Conservation (phyloP, 2,888 invertebrate species). For the Prosapia bicincta region DNA sequence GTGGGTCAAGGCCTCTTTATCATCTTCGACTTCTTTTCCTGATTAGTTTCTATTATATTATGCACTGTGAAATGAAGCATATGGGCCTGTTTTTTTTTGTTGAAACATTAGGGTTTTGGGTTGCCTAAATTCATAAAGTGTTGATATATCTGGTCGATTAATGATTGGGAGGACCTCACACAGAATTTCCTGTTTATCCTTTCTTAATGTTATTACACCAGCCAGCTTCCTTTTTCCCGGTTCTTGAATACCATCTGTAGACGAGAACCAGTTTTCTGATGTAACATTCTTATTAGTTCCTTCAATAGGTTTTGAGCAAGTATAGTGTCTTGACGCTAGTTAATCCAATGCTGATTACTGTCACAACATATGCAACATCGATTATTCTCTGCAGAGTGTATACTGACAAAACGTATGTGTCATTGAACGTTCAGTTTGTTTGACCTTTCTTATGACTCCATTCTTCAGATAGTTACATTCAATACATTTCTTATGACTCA, state of each 20-base stretch:
- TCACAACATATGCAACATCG: too few relatives aligned
- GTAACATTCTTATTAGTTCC: too few relatives aligned
- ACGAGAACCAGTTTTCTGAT: constrained; percentile 40
- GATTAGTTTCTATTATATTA: background rate
- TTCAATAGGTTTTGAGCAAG: too few relatives aligned
- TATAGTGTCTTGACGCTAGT: too few relatives aligned
- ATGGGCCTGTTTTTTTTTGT: constrained; percentile 32
- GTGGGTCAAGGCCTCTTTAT: background rate
- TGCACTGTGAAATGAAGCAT: background rate
- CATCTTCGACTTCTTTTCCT: too few relatives aligned
- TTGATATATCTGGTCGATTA: constrained; percentile 8
- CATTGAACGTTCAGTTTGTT: too few relatives aligned
- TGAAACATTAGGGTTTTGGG: constrained; percentile 29
- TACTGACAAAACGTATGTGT: too few relatives aligned
- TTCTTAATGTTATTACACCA: constrained; percentile 23
- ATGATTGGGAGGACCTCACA: constrained; percentile 27
- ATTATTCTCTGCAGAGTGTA: too few relatives aligned
- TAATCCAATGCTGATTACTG: too few relatives aligned
- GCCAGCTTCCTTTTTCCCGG: constrained; percentile 21
- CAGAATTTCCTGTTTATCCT: constrained; percentile 29
- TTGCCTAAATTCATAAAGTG: constrained; percentile 29
- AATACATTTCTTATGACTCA: too few relatives aligned
- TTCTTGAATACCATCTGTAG: constrained; percentile 38
- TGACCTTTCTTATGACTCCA: too few relatives aligned
- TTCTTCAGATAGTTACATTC: too few relatives aligned